Evolutionary conservation across 2,888 invertebrate genomes (phyloP).

Genomic region (Harpalus rubripes): DNA sequence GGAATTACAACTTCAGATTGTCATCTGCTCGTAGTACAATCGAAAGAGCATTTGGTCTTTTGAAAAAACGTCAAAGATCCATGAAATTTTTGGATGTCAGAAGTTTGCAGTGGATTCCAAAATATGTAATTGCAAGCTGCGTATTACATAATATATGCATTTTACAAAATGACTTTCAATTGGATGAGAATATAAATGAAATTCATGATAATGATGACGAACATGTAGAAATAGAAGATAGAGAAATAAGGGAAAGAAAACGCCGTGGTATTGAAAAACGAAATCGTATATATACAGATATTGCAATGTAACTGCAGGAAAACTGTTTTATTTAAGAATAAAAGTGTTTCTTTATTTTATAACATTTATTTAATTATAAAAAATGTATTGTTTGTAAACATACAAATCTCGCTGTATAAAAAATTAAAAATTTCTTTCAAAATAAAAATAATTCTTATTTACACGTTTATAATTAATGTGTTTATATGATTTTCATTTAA

Average conservation of each 20-base stretch:
- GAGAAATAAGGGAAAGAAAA: slow-evolving; percentile 28
- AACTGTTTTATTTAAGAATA: slow-evolving; percentile 3
- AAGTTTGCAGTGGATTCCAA: slow-evolving; percentile 20
- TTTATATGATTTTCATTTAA: not conserved
- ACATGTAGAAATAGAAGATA: slow-evolving; percentile 37
- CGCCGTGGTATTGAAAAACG: not conserved
- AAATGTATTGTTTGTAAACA: not conserved
- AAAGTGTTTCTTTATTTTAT: slow-evolving; percentile 7
- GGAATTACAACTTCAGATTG: slow-evolving; percentile 30
- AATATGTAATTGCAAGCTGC: slow-evolving; percentile 35
- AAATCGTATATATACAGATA: not conserved
- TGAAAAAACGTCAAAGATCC: slow-evolving; percentile 15
- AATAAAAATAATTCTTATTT: not conserved
- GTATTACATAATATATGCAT: too few relatives aligned
- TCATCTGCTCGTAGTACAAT: slow-evolving; percentile 27
- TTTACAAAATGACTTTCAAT: not conserved
- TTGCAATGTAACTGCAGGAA: not conserved
- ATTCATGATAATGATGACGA: slow-evolving; percentile 16
- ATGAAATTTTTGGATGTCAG: slow-evolving; percentile 31
- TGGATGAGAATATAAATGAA: slow-evolving; percentile 1
- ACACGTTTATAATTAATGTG: not conserved
- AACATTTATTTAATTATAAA: not conserved
- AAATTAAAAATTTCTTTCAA: not conserved
- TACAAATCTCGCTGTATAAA: not conserved
- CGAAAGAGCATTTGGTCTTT: slow-evolving; percentile 27